Conservation (phyloP, 2,888 invertebrate genomes). For the Poecilobothrus nobilitatus region DNA sequence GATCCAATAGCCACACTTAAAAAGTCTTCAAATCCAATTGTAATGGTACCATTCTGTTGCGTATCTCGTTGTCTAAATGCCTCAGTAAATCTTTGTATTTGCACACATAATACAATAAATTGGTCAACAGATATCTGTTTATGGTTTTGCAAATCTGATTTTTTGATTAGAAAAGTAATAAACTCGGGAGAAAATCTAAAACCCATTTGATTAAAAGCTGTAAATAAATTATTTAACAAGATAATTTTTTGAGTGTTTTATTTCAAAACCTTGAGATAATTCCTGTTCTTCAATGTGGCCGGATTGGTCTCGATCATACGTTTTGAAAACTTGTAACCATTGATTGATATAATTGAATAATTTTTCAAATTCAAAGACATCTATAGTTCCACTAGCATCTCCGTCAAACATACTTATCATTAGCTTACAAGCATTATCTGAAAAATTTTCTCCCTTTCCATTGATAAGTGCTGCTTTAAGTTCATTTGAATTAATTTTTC, state of each 20-base stretch:
- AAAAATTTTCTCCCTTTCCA: slow-evolving; percentile 69
- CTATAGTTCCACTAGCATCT: slow-evolving; percentile 75
- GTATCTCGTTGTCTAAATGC: slow-evolving; percentile 74
- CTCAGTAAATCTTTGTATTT: slow-evolving; percentile 81
- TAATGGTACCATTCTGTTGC: slow-evolving; percentile 71
- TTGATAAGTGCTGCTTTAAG: slow-evolving; percentile 73
- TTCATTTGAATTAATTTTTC: slow-evolving; percentile 68
- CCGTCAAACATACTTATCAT: slow-evolving; percentile 88
- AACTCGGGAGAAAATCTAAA: slow-evolving; percentile 75
- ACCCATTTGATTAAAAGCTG: slow-evolving; percentile 82
- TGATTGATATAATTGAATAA: slow-evolving; percentile 81
- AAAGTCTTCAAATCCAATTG: slow-evolving; percentile 86
- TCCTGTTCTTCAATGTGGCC: slow-evolving; percentile 76
- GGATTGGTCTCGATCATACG: slow-evolving; percentile 76
- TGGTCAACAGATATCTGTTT: slow-evolving; percentile 70
- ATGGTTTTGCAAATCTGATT: slow-evolving; percentile 56
- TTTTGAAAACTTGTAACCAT: slow-evolving; percentile 76
- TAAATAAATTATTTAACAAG: slow-evolving; percentile 22
- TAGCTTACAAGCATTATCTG: slow-evolving; percentile 70
- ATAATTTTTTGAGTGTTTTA: neutral
- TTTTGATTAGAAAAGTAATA: slow-evolving; percentile 59
- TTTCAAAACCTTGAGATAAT: slow-evolving; percentile 56
- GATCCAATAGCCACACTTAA: slow-evolving; percentile 71
- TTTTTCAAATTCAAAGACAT: slow-evolving; percentile 74
- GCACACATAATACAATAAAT: slow-evolving; percentile 81